These are phyloP conservation scores for Cygnus olor DNA, from an alignment of 2,797 vertebrate species.

Conservation along the genomic window DNA sequence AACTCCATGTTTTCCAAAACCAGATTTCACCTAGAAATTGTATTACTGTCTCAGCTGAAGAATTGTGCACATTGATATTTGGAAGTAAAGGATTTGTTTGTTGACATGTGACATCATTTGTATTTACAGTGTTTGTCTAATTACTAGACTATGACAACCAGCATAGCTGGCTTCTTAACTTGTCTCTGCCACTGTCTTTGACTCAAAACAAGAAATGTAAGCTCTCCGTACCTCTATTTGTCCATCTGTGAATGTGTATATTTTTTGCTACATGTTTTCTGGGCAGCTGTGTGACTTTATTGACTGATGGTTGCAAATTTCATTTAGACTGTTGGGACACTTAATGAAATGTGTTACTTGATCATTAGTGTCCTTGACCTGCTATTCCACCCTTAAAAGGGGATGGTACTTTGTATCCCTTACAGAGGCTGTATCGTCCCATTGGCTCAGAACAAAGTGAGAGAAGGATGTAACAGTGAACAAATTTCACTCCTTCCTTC, in stretches of 20 bases:
- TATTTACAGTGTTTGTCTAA: not conserved
- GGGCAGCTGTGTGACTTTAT: not conserved
- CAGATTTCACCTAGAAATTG: not conserved
- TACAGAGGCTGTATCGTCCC: not conserved
- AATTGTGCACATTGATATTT: not conserved
- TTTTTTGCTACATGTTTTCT: not conserved
- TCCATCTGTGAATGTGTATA: not conserved
- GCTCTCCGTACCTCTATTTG: not conserved
- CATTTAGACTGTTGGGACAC: not conserved
- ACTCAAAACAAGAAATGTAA: not conserved
- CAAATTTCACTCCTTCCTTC: not conserved
- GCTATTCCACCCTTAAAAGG: not conserved
- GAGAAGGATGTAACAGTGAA: not conserved
- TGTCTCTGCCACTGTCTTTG: slow-evolving; percentile 4
- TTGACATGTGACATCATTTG: not conserved
- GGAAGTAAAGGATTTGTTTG: not conserved
- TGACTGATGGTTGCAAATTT: not conserved
- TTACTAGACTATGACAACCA: not conserved
- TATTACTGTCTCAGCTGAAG: not conserved
- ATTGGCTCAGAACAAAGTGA: not conserved
- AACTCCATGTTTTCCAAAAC: not conserved
- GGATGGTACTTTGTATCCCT: not conserved
- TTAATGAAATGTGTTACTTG: not conserved
- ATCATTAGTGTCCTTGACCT: not conserved
- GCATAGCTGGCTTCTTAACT: not conserved